Base-by-base conservation (phyloP, 2,888 invertebrate genomes). In the Lutraria lutraria region DNA sequence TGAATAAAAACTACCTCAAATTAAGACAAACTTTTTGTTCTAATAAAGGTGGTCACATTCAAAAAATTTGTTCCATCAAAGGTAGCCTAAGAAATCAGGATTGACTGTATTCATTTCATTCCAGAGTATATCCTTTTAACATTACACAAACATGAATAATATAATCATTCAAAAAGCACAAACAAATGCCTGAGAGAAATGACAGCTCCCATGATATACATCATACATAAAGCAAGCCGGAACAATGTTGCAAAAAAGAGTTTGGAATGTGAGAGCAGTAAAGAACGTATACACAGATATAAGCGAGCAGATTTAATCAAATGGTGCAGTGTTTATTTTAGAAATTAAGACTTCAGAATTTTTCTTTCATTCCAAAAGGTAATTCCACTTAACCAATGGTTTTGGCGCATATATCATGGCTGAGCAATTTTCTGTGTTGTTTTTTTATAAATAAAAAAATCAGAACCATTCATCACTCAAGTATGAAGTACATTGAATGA, bases 211-310 rank as follows among this genome's bases (percentile, higher is more conserved):
- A 68, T n/a, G n/a, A n/a, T 68, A 68, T 25, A 68, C 25, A n/a
- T 25, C 25, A 68, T 68, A 43, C 43, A 68, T 25, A 68, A 43
- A 68, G 63, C 63, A 68, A 68, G 63, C 63, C 25, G n/a, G 43
- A 68, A 68, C 63, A 68, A 68, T 68, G 63, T 68, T 21, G 63
- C 63, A 68, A n/a, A 43, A n/a, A n/a, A 68, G 21, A 68, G 12
- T 68, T n/a, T 68, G 63, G 63, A 68, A 68, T 68, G 63, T 68
- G n/a, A n/a, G 63, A 68, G 63, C 63, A n/a, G 63, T n/a, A 25
- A n/a, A 68, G 63, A 68, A 68, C 63, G 25, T 25, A 68, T 13
- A 60, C 60, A 60, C 60, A 60, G 63, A 12, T 68, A n/a, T 63
- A 68, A n/a, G 25, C 63, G 25, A 25, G 25, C 8, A 68, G 63